Percentiles rank a stretch among this genome's conserved stretches.
phyloP scores from a whole-genome alignment of 2,888 invertebrate genomes.

The Drosophila pegasa region DNA sequence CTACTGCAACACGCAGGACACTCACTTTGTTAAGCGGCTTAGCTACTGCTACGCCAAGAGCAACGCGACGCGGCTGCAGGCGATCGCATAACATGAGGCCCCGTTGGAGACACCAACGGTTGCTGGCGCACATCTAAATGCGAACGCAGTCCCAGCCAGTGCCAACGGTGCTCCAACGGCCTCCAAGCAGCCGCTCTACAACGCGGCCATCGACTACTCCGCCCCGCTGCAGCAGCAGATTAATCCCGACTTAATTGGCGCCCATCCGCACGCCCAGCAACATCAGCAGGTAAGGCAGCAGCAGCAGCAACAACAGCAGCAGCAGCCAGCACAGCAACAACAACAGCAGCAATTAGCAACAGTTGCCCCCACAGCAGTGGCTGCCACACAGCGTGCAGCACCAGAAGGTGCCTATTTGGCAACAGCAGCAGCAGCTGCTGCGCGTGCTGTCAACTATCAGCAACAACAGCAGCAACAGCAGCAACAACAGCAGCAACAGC shows the following conservation, averaged over 20 bases:
- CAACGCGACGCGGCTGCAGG: slow-evolving; percentile 88
- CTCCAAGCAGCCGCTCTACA: slow-evolving; percentile 77
- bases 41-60: slow-evolving; percentile 93
- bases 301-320: slow-evolving; percentile 45
- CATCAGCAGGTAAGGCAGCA: slow-evolving; percentile 73
- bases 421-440: slow-evolving; percentile 49
- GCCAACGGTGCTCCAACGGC: slow-evolving; percentile 70
- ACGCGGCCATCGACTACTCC: slow-evolving; percentile 83
- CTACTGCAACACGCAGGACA: slow-evolving; percentile 95
- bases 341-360: slow-evolving; percentile 19
- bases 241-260: slow-evolving; percentile 81
- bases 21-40: slow-evolving; percentile 97
- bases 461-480: slow-evolving; percentile 48
- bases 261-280: slow-evolving; percentile 82
- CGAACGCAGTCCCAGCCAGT: slow-evolving; percentile 49
- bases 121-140: slow-evolving; percentile 75
- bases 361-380: slow-evolving; percentile 28
- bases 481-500: slow-evolving; percentile 60
- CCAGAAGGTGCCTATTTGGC: slow-evolving; percentile 48
- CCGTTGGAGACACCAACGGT: slow-evolving; percentile 87
- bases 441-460: slow-evolving; percentile 48
- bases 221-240: slow-evolving; percentile 83
- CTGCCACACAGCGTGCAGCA: slow-evolving; percentile 26
- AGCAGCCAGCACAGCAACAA: slow-evolving; percentile 51
- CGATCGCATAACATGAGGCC: slow-evolving; percentile 95